A percentile compares a stretch with the other conserved stretches of the same genome.
Evolutionary conservation across 2,113 vertebrate genomes (phyloP).

Genomic region (Atherinomorus stipes): DNA sequence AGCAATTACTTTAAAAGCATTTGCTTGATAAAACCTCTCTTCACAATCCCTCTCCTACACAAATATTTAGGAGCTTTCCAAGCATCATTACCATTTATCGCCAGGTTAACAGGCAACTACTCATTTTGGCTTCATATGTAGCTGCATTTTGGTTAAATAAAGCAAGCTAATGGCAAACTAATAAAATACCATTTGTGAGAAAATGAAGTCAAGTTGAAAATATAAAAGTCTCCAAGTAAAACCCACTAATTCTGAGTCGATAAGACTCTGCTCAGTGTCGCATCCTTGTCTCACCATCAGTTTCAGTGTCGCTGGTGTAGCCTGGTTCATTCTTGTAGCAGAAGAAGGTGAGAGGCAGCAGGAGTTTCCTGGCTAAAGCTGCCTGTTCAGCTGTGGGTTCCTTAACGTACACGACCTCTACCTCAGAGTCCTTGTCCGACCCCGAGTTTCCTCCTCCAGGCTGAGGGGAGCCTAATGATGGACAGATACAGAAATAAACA

Average conservation of each 20-base stretch:
- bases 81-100: neutral
- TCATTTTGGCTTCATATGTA: too few species aligned
- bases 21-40: neutral
- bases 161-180: neutral
- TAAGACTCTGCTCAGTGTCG: neutral
- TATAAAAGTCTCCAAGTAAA: neutral
- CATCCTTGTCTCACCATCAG: constrained; percentile 86
- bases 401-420: constrained; percentile 88
- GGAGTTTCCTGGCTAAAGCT: constrained; percentile 86
- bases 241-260: neutral
- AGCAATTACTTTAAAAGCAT: neutral
- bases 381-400: constrained; percentile 90
- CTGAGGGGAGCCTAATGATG: constrained; percentile 51
- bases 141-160: neutral
- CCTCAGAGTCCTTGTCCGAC: constrained; percentile 70
- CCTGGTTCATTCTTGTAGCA: constrained; percentile 93
- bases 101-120: too few species aligned
- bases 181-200: neutral
- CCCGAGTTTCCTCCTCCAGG: constrained; percentile 13
- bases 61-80: neutral
- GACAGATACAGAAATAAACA: constrained; percentile 11
- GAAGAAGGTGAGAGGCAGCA: constrained; percentile 93
- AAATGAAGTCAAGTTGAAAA: neutral
- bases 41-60: neutral
- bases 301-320: constrained; percentile 88